Evolutionary conservation across 2,113 vertebrate genomes (phyloP).

Genomic region (Symphodus melops): DNA sequence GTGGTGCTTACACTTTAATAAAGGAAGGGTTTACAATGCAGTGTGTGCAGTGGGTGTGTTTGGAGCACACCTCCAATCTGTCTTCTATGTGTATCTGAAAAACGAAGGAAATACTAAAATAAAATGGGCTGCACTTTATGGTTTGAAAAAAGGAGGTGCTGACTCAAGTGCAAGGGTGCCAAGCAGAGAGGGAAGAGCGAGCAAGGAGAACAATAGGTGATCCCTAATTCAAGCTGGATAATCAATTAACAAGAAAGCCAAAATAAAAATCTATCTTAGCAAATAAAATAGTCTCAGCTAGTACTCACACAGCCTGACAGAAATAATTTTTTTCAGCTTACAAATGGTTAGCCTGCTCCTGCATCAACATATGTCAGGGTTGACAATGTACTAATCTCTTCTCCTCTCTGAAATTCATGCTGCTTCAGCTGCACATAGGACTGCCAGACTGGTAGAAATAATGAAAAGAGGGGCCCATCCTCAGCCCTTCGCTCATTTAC

Average conservation of each 20-base stretch:
- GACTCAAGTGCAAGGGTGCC: slow-evolving; percentile 11
- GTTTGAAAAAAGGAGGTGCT: slow-evolving; percentile 21
- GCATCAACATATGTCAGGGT: slow-evolving; percentile 63
- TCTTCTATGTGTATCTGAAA: slow-evolving; percentile 26
- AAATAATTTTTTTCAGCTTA: slow-evolving; percentile 70
- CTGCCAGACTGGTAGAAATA: neutral
- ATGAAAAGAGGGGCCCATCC: neutral
- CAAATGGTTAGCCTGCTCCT: slow-evolving; percentile 56
- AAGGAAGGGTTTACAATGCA: slow-evolving; percentile 28
- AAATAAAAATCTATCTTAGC: slow-evolving; percentile 17
- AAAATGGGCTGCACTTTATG: slow-evolving; percentile 31
- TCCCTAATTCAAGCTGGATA: slow-evolving; percentile 21
- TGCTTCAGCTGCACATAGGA: slow-evolving; percentile 27
- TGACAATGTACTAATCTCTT: slow-evolving; percentile 66
- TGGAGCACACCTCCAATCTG: slow-evolving; percentile 6
- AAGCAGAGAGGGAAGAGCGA: neutral
- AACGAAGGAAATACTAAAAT: slow-evolving; percentile 43
- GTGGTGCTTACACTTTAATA: neutral
- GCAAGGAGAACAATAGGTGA: slow-evolving; percentile 4
- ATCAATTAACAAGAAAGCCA: slow-evolving; percentile 15
- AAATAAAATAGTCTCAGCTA: slow-evolving; percentile 20
- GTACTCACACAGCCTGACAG: slow-evolving; percentile 1
- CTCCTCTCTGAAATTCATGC: slow-evolving; percentile 64
- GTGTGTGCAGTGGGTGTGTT: slow-evolving; percentile 30
- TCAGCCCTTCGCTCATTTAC: slow-evolving; percentile 29